Evolutionary conservation across 1,140 invertebrate genomes (phyloP), one percentile per base, ranked within the genome.

Genomic region (Ephestia elutella): DNA sequence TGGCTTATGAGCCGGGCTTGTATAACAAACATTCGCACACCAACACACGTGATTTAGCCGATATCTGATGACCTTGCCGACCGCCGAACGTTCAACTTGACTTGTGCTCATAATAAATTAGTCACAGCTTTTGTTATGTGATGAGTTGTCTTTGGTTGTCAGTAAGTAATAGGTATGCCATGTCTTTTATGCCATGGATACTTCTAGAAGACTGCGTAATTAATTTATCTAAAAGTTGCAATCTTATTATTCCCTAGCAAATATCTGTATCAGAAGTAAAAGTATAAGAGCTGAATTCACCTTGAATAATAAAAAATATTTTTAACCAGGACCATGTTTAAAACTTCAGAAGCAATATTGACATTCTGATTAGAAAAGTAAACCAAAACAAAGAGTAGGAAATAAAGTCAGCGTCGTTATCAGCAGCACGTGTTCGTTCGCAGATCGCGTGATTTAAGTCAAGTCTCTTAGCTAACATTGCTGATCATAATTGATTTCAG

Each of bases 41-140:
- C 55, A 44, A 19, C 53, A 62, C 71, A 77, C 71, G 73, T 77
- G 75, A 70, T 66, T 55, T 57, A 49, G 54, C 10, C 66, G 62
- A 66, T 78, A 70, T 66, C 60, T 56, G 50, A 57, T 60, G 74
- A 78, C 79, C 74, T 81, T 80, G 77, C 62, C 53, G 54, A 59
- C 53, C 48, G 63, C 49, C 48, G 63, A 64, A 35, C 64, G 57
- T 72, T 72, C 67, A 56, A 61, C 65, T 57, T 59, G 57, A 21
- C 49, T 58, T 54, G 51, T 30, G 51, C 38, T 44, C 38, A 44
- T 44, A 44, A 44, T 44, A 44, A 44, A 44, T n/a, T 44, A 44
- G 38, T 44, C 38, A 44, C n/a, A 44, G 38, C 13, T 44, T 44
- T 44, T 44, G n/a, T 44, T 15, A 44, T 44, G 38, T 44, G 38